Percentiles rank a stretch among this genome's conserved stretches.
These are phyloP conservation scores for Glossophaga mutica DNA, from an alignment of 2,797 vertebrate genomes.

Conservation along the genomic window DNA sequence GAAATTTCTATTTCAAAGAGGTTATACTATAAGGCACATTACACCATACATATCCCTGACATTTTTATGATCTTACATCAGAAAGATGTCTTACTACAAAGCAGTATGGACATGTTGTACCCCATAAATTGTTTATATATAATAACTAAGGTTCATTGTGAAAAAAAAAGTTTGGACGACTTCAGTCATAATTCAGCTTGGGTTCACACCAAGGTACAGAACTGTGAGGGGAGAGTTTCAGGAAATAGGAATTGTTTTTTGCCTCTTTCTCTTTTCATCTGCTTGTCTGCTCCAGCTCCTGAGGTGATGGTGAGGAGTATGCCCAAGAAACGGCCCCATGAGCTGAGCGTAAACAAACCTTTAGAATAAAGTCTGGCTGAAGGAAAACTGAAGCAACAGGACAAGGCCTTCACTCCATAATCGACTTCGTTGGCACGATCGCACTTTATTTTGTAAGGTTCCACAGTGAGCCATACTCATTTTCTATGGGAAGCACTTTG, in stretches of 20 bases:
- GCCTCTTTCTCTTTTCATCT: neutral
- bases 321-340: neutral
- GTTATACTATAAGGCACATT: slow-evolving; percentile 34
- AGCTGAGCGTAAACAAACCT: neutral
- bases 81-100: slow-evolving; percentile 68
- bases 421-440: neutral
- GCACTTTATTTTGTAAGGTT: neutral
- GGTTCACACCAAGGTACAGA: neutral
- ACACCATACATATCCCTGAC: slow-evolving; percentile 45
- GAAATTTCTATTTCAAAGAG: slow-evolving; percentile 55
- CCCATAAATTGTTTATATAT: slow-evolving; percentile 58
- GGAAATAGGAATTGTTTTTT: neutral
- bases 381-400: neutral
- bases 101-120: slow-evolving; percentile 40
- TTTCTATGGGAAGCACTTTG: neutral
- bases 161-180: slow-evolving; percentile 18
- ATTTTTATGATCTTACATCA: slow-evolving; percentile 53
- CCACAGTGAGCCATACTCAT: neutral
- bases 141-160: slow-evolving; percentile 58
- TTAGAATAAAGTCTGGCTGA: neutral
- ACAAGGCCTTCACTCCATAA: neutral
- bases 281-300: neutral
- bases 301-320: neutral
- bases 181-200: slow-evolving; percentile 38
- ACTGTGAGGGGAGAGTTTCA: neutral